Base-by-base conservation (phyloP, 2,888 invertebrate species). In the Euproctis similis region DNA sequence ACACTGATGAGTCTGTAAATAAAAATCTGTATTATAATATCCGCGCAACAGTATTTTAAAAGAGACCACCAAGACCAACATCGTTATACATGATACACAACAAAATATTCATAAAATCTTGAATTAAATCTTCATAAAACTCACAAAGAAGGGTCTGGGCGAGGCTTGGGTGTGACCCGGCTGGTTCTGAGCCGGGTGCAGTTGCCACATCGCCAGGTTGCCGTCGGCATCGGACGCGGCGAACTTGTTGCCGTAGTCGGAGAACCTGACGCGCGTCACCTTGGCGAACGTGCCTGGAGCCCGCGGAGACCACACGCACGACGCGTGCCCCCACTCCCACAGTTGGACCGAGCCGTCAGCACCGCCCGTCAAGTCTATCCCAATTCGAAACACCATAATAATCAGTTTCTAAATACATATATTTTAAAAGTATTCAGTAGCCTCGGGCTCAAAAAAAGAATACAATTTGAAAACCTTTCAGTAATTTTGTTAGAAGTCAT, bases 141-240 rank as follows among this genome's bases (percentile, higher is more conserved):
- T 91, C 77, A 95, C 95, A 78, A 95, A 95, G 86, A 94, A 96
- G 0, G 95, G 94, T 39, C 94, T 81, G 31, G 77, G 66, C 32
- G 80, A 70, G 0, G 76, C 91, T 24, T 91, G 89, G 49, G 71
- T 38, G 18, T 90, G 66, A 0, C 92, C 86, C 26, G 58, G 49
- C 26, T 65, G 87, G 32, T 91, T 89, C 52, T 65, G 62, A 19
- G 66, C 89, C 23, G 93, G 89, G 37, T 94, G 88, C 37, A 96
- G 92, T 87, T 97, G 97, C 92, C 96, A 99, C 57, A 99, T 86
- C 55, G 97, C 97, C 10, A 99, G 86, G 68, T 96, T 94, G 10
- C 99, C 99, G 71, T 99, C 99, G 0, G 96, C 95, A 81, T 99
- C 99, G 11, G 95, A 95, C 1, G 98, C 97, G 16, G 98, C 98